Evolutionary conservation across 2,888 invertebrate species (phyloP).

Genomic region (Agrochola lota): DNA sequence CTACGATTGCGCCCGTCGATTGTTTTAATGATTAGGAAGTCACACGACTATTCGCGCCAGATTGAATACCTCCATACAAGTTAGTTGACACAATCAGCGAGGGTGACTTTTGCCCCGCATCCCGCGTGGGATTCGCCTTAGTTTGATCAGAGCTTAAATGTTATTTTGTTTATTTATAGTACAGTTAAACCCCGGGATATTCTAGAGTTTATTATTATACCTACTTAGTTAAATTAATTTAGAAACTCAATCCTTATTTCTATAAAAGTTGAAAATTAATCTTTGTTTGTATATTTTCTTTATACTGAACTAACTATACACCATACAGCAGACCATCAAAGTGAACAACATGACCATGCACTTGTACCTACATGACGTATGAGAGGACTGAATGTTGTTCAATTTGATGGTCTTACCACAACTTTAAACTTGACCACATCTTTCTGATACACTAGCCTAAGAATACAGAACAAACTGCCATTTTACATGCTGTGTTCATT

Average conservation of each 20-base stretch:
- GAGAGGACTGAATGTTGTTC: not conserved
- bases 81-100: not conserved
- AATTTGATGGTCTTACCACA: not conserved
- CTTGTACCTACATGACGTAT: no score
- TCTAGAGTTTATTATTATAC: not conserved
- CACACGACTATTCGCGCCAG: no score
- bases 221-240: not conserved
- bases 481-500: not conserved
- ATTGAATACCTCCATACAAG: not conserved
- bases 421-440: no score
- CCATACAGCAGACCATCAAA: no score
- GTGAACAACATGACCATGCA: no score
- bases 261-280: not conserved
- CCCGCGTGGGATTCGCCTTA: no score
- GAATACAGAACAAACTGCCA: not conserved
- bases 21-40: not conserved
- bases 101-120: not conserved
- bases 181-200: not conserved
- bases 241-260: not conserved
- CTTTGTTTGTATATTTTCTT: not conserved
- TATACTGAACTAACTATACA: not conserved
- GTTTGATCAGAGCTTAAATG: not conserved
- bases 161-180: slow-evolving; percentile 7
- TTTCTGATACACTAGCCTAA: not conserved
- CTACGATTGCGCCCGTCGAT: not conserved